Evolutionary conservation across 1,140 invertebrate genomes (phyloP), one percentile per base, ranked within the genome.

Genomic region (Neocloeon triangulifer): DNA sequence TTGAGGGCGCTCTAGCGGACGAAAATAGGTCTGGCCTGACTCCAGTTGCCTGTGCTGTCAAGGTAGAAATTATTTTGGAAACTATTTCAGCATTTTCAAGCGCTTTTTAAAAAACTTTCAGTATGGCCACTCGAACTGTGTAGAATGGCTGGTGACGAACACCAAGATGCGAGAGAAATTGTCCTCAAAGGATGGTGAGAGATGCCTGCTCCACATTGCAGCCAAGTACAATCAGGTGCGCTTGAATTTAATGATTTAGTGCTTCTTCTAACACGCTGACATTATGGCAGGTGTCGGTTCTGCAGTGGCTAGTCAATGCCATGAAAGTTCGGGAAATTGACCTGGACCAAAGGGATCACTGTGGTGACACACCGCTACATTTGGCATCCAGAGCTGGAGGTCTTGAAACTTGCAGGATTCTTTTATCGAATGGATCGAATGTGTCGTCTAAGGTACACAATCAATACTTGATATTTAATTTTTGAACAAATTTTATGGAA

Each of bases 21-120:
- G 45, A 51, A 37, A 56, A 56, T 40, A 46, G 51, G 32, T 42
- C 45, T 36, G 54, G 52, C 13, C 40, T 50, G 20, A 55, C 48
- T 25, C 51, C 51, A 9, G 38, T 53, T 30, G 42, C 50, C 12
- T 43, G 45, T 25, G 49, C 52, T 34, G 45, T 56, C 25, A 53
- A 56, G 41, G 53, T 55, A 39, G 36, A n/a, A n/a, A n/a, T n/a
- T n/a, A n/a, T n/a, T n/a, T n/a, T n/a, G n/a, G n/a, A n/a, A n/a
- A n/a, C n/a, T n/a, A 14, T 19, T 37, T 2, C 20, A 34, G 5
- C 19, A 4, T 34, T 21, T 7, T 3, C n/a, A 3, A 29, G 19
- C 21, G 25, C 8, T 1, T 17, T 28, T 10, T 18, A 20, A n/a
- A n/a, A n/a, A n/a, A n/a, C n/a, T 7, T 17, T 18, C 35, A 55